Evolutionary conservation across 1,140 invertebrate species (phyloP), one percentile per base, ranked within the genome.

Genomic region (Caerostris extrusa): DNA sequence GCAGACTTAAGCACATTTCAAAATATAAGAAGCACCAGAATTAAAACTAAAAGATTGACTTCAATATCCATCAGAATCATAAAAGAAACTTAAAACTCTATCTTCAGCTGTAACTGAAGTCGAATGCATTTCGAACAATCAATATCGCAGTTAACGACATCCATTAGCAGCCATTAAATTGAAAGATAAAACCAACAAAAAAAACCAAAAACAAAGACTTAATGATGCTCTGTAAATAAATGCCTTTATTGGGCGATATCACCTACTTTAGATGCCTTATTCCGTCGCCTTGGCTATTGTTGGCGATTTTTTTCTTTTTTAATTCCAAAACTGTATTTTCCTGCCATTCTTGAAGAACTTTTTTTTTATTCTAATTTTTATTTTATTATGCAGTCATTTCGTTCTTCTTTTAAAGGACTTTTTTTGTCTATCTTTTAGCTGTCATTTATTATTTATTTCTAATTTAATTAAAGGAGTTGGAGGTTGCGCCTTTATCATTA

Each of bases 361-460:
- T 77, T 77, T 69, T 77, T 34, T 34, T 34, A 12, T 34, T 34
- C 34, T 34, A 34, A 34, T 77, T n/a, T 34, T 77, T 77, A 34
- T 77, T 77, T 77, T 50, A 71, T 71, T 19, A 77, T 77, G 34
- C 6, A 10, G 10, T 7, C 50, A n/a, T 6, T 64, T 85, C 14
- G 17, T 53, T 14, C 50, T 85, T 87, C 58, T 87, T 87, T 61
- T 34, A 60, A 87, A 87, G 85, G 12, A 17, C 57, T 87, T 34
- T 87, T 34, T 61, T n/a, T n/a, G n/a, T 58, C 7, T 87, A 87
- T 87, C 85, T n/a, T 87, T 87, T 87, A 87, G 85, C 85, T 87
- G 85, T 87, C 85, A 87, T 87, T 87, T 87, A 87, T 87, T 58
- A 87, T 87, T 87, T 87, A 87, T 87, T 87, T 50, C n/a, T 60